These are phyloP conservation scores for Criorhina ranunculi DNA, from an alignment of 2,888 invertebrate species.

Conservation along the genomic window DNA sequence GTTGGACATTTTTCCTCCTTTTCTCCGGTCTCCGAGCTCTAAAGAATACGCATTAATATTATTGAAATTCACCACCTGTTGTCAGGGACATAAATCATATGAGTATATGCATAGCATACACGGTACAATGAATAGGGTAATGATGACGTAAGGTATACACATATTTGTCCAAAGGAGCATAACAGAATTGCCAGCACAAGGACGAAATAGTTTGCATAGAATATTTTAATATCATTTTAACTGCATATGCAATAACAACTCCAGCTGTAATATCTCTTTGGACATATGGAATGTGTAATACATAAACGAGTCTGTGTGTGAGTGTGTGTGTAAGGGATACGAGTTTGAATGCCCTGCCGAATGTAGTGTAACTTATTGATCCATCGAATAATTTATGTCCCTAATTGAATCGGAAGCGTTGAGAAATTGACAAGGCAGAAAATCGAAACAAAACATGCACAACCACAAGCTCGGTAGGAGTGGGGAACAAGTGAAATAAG, in stretches of 20 bases:
- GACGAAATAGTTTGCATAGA: constrained; percentile 62
- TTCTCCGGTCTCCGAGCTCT: constrained; percentile 4
- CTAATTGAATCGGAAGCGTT: constrained; percentile 76
- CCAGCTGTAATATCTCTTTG: constrained; percentile 56
- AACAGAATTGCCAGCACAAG: constrained; percentile 26
- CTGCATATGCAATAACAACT: constrained; percentile 51
- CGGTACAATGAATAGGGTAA: constrained; percentile 65
- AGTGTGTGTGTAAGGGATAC: constrained; percentile 4
- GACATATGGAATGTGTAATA: constrained; percentile 20
- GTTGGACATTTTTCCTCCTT: constrained; percentile 33
- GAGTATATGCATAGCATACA: constrained; percentile 43
- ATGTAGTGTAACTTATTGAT: constrained; percentile 75
- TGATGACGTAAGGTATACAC: constrained; percentile 46
- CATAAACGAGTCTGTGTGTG: background rate
- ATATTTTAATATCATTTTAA: constrained; percentile 71
- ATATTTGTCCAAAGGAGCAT: background rate
- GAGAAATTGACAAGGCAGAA: constrained; percentile 76
- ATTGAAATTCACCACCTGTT: constrained; percentile 77
- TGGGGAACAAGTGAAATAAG: background rate
- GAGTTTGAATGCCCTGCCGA: constrained; percentile 35
- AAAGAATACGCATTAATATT: constrained; percentile 74
- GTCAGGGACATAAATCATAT: constrained; percentile 74
- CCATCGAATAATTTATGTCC: constrained; percentile 71
- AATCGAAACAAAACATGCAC: constrained; percentile 70
- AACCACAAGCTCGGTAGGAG: constrained; percentile 33